Evolutionary conservation across 2,113 vertebrate species (phyloP).

Genomic region (Aegotheles bennettii): DNA sequence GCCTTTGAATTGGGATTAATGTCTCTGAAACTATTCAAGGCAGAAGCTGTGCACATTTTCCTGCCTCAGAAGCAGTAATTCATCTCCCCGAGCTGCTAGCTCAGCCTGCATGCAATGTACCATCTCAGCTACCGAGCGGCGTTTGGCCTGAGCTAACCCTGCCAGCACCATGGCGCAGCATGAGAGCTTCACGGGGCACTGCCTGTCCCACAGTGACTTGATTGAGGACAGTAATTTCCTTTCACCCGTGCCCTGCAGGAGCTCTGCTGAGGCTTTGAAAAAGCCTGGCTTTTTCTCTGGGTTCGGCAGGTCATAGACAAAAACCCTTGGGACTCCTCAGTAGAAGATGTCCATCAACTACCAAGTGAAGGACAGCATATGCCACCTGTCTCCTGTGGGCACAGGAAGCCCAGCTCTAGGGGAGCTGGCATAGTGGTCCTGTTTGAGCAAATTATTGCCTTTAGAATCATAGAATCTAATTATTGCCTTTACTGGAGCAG

Average conservation of each 20-base stretch:
- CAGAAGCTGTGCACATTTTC: not conserved
- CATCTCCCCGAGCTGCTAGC: not conserved
- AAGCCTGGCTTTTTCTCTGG: not conserved
- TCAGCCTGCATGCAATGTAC: not conserved
- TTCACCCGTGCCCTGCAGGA: not conserved
- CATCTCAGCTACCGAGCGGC: not conserved
- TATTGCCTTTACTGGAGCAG: not conserved
- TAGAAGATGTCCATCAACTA: not conserved
- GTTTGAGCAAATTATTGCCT: not conserved
- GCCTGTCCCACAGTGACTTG: not conserved
- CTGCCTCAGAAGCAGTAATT: not conserved
- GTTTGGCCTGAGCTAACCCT: constrained; percentile 1
- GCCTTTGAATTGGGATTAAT: not conserved
- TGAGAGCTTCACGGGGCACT: not conserved
- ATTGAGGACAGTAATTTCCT: not conserved
- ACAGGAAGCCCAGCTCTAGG: constrained; percentile 1
- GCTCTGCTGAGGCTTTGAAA: not conserved
- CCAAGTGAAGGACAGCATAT: not conserved
- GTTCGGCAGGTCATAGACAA: not conserved
- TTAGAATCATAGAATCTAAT: no score
- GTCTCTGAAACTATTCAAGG: not conserved
- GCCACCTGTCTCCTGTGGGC: not conserved
- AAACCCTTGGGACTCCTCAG: not conserved
- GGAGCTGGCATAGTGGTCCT: not conserved
- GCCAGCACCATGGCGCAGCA: not conserved